Evolutionary conservation across 2,888 invertebrate genomes (phyloP), one percentile per base, ranked within the genome.

Genomic region (Melipona bicolor): DNA sequence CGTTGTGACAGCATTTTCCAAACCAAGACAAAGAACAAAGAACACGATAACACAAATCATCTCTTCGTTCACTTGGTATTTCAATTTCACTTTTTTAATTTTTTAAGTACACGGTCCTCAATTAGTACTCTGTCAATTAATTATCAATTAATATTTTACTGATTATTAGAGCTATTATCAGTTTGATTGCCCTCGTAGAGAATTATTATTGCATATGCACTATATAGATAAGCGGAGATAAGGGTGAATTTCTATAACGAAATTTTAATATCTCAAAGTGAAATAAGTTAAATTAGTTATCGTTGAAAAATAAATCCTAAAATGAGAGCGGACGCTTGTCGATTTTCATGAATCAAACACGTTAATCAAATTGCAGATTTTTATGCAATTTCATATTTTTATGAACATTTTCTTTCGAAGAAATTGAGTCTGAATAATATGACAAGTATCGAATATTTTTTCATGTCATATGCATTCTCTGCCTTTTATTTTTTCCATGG

Each of bases 1-100:
- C 59, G 13, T 56, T 24, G 27, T 43, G 52, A 49, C 59, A 69
- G 17, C 77, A 61, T 73, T 83, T 79, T 87, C 11, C 71, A 59
- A 49, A 74, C 49, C 24, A 50, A 70, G 49, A 62, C 32, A 17
- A 5, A n/a, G 54, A n/a, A 65, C 78, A 24, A 73, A 73, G 49
- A 21, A 54, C n/a, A 50, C 50, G 6, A 19, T 15, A 17, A 54
- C 49, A 13, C 52, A 43, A 13, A 19, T 11, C 5, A 21, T 19
- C 3, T 24, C n/a, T 19, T n/a, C 15, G 5, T 1, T 59, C 32
- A 3, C 24, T 21, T 11, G 4, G 0, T n/a, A 50, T 21, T 11
- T 50, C 49, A 19, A 68, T 27, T 43, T 36, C 27, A 62, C 11
- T 19, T 62, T 15, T 13, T 32, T 21, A 3, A 4, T 11, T 13